Conservation (phyloP, 1,140 invertebrate genomes). For the Cherax destructor region DNA sequence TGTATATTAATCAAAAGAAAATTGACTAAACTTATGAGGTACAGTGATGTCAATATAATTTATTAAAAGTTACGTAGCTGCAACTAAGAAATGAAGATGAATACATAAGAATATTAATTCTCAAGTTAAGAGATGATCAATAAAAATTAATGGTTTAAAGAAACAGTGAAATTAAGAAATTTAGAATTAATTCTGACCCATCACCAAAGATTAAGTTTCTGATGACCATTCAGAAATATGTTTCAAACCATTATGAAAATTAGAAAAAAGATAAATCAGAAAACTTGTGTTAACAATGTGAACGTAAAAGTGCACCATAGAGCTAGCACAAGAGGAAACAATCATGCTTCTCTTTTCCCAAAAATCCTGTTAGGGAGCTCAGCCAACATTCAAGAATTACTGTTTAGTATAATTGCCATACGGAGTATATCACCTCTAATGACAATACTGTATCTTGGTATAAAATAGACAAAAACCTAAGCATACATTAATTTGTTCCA, state of each 20-base stretch:
- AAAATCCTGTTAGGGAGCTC: too few relatives aligned
- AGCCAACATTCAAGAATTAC: too few relatives aligned
- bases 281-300: conserved; percentile 11
- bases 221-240: conserved; percentile 4
- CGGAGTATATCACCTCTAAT: too few relatives aligned
- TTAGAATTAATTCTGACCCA: conserved; percentile 29
- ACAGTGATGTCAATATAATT: not conserved
- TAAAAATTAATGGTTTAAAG: not conserved
- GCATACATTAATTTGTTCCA: too few relatives aligned
- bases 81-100: not conserved
- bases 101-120: not conserved
- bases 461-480: too few relatives aligned
- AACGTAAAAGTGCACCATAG: not conserved
- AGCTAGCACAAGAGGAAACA: conserved; percentile 58
- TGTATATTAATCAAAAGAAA: not conserved
- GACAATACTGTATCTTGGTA: too few relatives aligned
- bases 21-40: not conserved
- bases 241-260: not conserved
- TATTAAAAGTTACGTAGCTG: not conserved
- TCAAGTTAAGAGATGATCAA: not conserved
- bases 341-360: conserved; percentile 1
- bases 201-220: conserved; percentile 25
- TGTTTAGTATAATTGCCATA: too few relatives aligned
- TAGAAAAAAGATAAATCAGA: not conserved
- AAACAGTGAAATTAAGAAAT: conserved; percentile 4